These are phyloP conservation scores for Meleagris gallopavo DNA, from an alignment of 2,113 vertebrate genomes.

Conservation along the genomic window DNA sequence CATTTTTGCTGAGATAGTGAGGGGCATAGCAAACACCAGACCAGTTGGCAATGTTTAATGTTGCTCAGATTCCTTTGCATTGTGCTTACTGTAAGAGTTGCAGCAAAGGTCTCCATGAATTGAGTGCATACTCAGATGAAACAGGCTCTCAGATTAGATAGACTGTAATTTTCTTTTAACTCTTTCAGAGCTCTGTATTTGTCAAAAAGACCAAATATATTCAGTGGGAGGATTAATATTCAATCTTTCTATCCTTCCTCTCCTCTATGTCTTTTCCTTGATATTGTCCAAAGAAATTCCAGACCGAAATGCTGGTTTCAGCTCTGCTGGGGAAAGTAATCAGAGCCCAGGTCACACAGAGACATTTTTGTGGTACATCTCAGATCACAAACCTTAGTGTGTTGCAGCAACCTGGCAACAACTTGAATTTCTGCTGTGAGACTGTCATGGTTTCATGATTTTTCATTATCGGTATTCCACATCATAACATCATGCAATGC, in stretches of 20 bases:
- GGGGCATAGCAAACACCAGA: background rate
- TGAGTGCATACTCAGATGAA: background rate
- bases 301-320: background rate
- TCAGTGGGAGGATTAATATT: background rate
- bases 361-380: background rate
- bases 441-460: no score
- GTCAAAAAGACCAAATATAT: background rate
- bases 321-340: background rate
- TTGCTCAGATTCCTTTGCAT: background rate
- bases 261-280: background rate
- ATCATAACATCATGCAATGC: no score
- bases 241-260: background rate
- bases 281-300: background rate
- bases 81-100: background rate
- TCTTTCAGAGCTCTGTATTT: background rate
- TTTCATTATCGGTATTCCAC: no score
- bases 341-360: background rate
- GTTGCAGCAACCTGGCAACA: background rate
- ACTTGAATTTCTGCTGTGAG: background rate
- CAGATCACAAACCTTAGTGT: background rate
- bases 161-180: background rate
- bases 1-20: background rate
- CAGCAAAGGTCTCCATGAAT: background rate
- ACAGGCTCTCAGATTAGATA: background rate
- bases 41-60: background rate